Evolutionary conservation across 2,888 invertebrate species (phyloP).

Genomic region (Cephalotes varians): DNA sequence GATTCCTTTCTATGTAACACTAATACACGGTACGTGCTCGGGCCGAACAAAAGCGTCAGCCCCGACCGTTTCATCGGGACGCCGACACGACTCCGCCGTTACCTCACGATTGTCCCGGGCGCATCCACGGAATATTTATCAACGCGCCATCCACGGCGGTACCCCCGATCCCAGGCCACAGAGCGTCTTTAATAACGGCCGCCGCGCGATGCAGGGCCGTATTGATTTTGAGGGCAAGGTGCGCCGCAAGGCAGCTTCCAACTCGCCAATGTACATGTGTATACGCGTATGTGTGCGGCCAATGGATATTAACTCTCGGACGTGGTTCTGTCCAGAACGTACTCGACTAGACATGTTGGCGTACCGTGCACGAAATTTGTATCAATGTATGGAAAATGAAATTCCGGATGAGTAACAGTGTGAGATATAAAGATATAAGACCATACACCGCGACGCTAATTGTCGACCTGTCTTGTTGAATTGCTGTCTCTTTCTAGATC

Average conservation of each 20-base stretch:
- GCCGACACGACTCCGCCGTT: slow-evolving; percentile 66
- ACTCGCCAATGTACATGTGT: slow-evolving; percentile 26
- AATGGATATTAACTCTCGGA: slow-evolving; percentile 73
- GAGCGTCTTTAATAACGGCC: slow-evolving; percentile 72
- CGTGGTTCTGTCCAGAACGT: slow-evolving; percentile 29
- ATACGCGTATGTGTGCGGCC: neutral
- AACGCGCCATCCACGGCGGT: slow-evolving; percentile 54
- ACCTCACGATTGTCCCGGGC: slow-evolving; percentile 66
- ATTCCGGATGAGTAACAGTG: neutral
- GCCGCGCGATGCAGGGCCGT: slow-evolving; percentile 66
- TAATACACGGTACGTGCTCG: slow-evolving; percentile 66
- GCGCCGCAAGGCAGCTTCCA: slow-evolving; percentile 62
- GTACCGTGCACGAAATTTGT: slow-evolving; percentile 24
- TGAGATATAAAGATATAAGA: too few species aligned
- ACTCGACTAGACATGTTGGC: neutral
- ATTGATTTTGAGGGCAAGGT: slow-evolving; percentile 72
- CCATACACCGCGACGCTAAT: neutral
- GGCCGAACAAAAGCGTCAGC: slow-evolving; percentile 62
- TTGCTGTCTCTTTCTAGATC: neutral
- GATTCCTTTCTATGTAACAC: slow-evolving; percentile 57
- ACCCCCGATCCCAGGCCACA: slow-evolving; percentile 44
- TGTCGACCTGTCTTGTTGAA: neutral
- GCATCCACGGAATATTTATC: slow-evolving; percentile 72
- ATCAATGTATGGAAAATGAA: slow-evolving; percentile 34
- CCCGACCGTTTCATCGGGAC: slow-evolving; percentile 51